Evolutionary conservation across 2,797 vertebrate species (phyloP), one percentile per base, ranked within the genome.

Genomic region (Muscicapa comitata): DNA sequence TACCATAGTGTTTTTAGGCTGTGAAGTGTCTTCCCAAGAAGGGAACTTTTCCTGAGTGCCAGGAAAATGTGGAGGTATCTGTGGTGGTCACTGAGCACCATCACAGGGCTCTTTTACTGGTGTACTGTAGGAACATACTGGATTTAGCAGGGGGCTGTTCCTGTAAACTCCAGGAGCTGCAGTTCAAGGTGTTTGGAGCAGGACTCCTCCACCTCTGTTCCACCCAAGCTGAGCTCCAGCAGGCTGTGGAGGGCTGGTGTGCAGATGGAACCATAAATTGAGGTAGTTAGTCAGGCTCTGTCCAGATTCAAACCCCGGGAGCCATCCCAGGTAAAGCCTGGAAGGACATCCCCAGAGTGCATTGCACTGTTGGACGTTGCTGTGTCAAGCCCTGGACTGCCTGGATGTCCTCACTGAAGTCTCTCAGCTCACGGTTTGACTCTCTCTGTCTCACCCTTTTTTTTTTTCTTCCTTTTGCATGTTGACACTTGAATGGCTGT

Each of bases 321-420:
- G 50, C 70, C 25, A 3, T 31, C 50, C 61, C 75, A 25, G 26
- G 7, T 20, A 7, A 13, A 53, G 66, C 43, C 26, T 17, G 61
- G 17, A 20, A 7, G 3, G 25, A 53, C 47, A 19, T 17, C 42
- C 66, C 1, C 2, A 21, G 43, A 24, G 11, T 1, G 19, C 53
- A 5, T 1, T 10, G 77, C n/a, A 17, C 24, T 10, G 1, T 0
- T 25, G 77, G 68, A 40, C 1, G 1, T 37, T 0, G 1, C 38
- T 73, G 26, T 2, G 2, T 28, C 40, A 14, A 45, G 35, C 24
- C 13, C 76, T 35, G 40, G 18, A 2, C 61, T 40, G 35, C 28
- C 33, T 15, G 47, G 7, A 8, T 11, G 45, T 18, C 38, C 33
- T 67, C 58, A 6, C n/a, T 0, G 1, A 50, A 19, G 21, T 24